Conservation (phyloP, 1,140 invertebrate species). For the Procambarus clarkii region DNA sequence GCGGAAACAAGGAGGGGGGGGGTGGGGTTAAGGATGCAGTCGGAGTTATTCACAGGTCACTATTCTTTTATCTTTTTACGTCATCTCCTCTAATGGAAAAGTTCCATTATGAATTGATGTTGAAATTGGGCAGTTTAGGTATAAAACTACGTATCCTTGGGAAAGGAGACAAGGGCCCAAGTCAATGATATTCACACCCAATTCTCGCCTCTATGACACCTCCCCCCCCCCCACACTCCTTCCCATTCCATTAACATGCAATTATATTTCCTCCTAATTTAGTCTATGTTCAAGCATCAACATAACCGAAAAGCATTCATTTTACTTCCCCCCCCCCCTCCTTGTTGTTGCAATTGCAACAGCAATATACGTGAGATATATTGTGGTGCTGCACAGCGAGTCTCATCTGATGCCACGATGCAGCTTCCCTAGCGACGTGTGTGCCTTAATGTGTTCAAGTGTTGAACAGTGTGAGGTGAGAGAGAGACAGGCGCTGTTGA, state of each 20-base stretch:
- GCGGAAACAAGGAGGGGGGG: slow-evolving; percentile 60
- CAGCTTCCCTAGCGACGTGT: no score
- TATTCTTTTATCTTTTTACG: neutral
- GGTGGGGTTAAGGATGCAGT: slow-evolving; percentile 29
- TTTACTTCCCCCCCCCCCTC: neutral
- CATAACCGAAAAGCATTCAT: slow-evolving; percentile 35
- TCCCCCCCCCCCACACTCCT: no score
- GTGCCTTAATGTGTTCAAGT: no score
- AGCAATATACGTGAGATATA: slow-evolving; percentile 34
- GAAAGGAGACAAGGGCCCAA: no score
- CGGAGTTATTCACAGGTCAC: slow-evolving; percentile 10
- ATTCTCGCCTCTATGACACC: neutral
- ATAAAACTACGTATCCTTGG: slow-evolving; percentile 13
- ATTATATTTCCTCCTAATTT: slow-evolving; percentile 45
- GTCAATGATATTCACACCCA: neutral
- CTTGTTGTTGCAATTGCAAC: slow-evolving; percentile 11
- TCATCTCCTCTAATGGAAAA: slow-evolving; percentile 66
- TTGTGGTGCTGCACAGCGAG: no score
- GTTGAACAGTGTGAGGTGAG: no score
- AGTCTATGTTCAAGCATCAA: slow-evolving; percentile 37
- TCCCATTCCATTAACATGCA: slow-evolving; percentile 5
- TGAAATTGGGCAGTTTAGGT: slow-evolving; percentile 60
- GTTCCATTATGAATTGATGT: slow-evolving; percentile 64
- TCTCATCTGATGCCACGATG: no score
- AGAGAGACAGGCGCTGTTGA: no score